phyloP scores from a whole-genome alignment of 2,113 vertebrate species.

The Clupea harengus region DNA sequence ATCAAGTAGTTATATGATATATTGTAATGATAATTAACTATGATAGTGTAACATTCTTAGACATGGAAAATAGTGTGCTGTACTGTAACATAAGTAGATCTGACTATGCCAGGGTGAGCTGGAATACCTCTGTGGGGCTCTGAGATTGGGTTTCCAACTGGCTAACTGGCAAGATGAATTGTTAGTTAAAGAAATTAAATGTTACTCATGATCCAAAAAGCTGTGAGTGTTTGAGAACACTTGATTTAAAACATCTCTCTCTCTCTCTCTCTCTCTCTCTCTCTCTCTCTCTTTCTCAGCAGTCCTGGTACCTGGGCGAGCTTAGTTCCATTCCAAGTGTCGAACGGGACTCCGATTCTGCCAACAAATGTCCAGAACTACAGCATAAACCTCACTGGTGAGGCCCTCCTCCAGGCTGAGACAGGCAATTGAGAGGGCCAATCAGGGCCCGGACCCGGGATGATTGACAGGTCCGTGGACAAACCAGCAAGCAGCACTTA shows the following conservation, averaged over 20 bases:
- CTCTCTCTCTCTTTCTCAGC: conserved; percentile 48
- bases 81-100: no score
- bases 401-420: conserved; percentile 98
- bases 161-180: not conserved
- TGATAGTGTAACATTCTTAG: no score
- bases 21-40: no score
- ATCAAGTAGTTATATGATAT: no score
- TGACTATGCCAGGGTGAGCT: no score
- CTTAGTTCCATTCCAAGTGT: conserved; percentile 99
- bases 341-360: conserved; percentile 98
- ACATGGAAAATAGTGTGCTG: no score
- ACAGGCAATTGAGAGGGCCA: conserved; percentile 90
- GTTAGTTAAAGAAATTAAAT: not conserved
- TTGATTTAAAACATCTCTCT: conserved; percentile 9
- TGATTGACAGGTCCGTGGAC: conserved; percentile 75
- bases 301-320: conserved; percentile 99
- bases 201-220: not conserved
- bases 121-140: no score
- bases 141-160: no score
- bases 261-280: conserved; percentile 33
- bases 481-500: conserved; percentile 75
- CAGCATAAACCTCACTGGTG: conserved; percentile 99
- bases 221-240: not conserved
- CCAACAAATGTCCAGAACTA: conserved; percentile 99
- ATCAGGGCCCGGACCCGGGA: conserved; percentile 56